Percentiles rank a stretch among this genome's conserved stretches.
Evolutionary conservation across 2,797 vertebrate genomes (phyloP).

Genomic region (Adelosebastes latens): DNA sequence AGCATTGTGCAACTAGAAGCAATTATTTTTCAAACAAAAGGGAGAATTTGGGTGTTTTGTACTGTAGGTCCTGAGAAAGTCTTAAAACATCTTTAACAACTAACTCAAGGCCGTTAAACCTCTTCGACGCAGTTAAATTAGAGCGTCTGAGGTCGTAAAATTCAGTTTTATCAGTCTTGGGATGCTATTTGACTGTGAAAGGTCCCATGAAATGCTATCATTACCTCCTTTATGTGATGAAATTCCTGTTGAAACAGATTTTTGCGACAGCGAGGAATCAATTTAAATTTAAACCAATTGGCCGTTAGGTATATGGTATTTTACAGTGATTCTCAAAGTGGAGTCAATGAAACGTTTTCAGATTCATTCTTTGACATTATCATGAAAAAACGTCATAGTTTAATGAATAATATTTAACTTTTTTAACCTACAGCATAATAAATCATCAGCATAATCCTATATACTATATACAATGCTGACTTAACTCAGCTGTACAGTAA

Average conservation of each 20-base stretch:
- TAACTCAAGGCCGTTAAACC: neutral
- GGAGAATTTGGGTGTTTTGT: slow-evolving; percentile 18
- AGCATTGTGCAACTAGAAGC: slow-evolving; percentile 12
- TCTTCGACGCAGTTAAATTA: neutral
- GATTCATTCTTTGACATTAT: too few relatives aligned
- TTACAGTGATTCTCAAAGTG: neutral
- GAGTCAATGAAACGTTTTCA: neutral
- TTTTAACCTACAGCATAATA: too few relatives aligned
- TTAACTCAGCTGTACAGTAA: too few relatives aligned
- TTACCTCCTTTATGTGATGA: neutral
- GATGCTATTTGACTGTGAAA: neutral
- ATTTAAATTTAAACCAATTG: neutral
- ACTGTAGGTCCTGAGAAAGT: slow-evolving; percentile 21
- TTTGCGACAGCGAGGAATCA: neutral
- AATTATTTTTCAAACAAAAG: slow-evolving; percentile 8
- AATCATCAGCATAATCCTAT: too few relatives aligned
- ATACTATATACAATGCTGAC: too few relatives aligned
- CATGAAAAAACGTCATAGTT: too few relatives aligned
- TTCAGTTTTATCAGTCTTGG: neutral
- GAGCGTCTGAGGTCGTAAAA: slow-evolving; percentile 5
- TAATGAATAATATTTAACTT: too few relatives aligned
- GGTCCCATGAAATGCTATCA: neutral
- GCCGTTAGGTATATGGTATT: neutral
- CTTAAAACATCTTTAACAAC: slow-evolving; percentile 33
- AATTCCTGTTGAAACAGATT: neutral